These are phyloP conservation scores for Epinephelus lanceolatus DNA, from an alignment of 2,113 vertebrate species.

Conservation along the genomic window DNA sequence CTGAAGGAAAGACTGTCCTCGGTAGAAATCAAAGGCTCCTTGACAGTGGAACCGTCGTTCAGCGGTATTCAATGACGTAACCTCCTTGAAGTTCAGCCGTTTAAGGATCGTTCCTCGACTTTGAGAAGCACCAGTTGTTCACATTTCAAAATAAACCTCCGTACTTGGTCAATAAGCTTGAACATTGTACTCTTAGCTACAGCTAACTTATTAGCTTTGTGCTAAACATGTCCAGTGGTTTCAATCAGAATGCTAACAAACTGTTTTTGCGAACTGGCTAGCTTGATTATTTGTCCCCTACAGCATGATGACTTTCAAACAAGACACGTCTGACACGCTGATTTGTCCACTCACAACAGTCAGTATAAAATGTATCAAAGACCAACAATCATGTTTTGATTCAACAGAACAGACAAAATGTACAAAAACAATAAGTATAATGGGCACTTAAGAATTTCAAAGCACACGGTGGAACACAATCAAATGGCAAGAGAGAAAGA, in stretches of 20 bases:
- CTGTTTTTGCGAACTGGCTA: constrained; percentile 8
- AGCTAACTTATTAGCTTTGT: constrained; percentile 17
- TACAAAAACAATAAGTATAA: constrained; percentile 51
- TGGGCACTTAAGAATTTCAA: constrained; percentile 73
- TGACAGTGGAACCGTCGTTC: no score
- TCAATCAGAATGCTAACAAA: constrained; percentile 3
- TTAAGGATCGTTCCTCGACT: no score
- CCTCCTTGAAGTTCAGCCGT: no score
- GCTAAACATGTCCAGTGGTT: neutral
- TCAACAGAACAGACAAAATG: constrained; percentile 37
- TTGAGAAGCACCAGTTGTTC: no score
- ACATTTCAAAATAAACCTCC: neutral
- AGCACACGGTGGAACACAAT: constrained; percentile 73
- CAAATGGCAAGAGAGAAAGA: constrained; percentile 42
- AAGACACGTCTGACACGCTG: neutral
- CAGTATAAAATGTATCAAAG: constrained; percentile 24
- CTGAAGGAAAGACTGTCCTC: no score
- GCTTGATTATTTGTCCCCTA: neutral
- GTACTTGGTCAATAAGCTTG: neutral
- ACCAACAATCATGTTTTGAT: constrained; percentile 42
- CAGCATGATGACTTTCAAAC: neutral
- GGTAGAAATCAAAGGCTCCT: no score
- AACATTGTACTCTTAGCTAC: neutral
- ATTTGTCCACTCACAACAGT: constrained; percentile 23
- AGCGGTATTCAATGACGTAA: no score